Base-by-base conservation (phyloP, 2,797 vertebrate genomes). In the Phaenicophaeus curvirostris region DNA sequence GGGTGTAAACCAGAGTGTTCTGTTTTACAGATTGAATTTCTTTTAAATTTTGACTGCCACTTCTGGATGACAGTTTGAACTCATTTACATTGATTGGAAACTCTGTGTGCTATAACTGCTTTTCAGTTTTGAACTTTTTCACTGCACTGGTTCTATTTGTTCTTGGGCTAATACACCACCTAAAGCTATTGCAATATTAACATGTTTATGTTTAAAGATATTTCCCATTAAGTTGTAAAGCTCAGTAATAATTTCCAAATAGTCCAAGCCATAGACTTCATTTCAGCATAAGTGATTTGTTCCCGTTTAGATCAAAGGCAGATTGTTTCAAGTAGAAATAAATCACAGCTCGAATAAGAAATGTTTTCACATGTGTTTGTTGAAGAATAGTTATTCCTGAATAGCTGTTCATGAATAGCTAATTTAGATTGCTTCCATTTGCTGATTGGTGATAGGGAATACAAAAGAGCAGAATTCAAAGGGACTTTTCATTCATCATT, bases 391-490 rank as follows among this genome's bases (percentile, higher is more conserved):
- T 66, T 90, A 31, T 72, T 93, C 80, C 84, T 67, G 74, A 93
- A 59, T 85, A 65, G 25, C 24, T 82, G 19, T 37, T 93, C 77
- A 73, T 89, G 74, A 95, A 94, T 48, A 95, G 19, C 80, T 95
- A 85, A 96, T 95, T 94, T 92, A 57, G 25, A 79, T 79, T 85
- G 63, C 48, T 25, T 93, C 48, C 51, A 25, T 93, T 92, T 82
- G 46, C 55, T 79, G 90, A 92, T 53, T 53, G 14, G 48, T 73
- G 92, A 95, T 92, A 95, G 48, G 11, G 23, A 94, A 87, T 59
- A 92, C 86, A 96, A 94, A 89, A 90, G 77, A 92, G 25, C 5
- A 66, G 39, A 86, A 95, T 91, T 94, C 77, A 94, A 94, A 94
- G n/a, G 5, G 33, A 62, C 23, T 76, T 88, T 93, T 88, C 55